phyloP scores from a whole-genome alignment of 92 coral and sea anemone species.

The Scolanthus callimorphus region DNA sequence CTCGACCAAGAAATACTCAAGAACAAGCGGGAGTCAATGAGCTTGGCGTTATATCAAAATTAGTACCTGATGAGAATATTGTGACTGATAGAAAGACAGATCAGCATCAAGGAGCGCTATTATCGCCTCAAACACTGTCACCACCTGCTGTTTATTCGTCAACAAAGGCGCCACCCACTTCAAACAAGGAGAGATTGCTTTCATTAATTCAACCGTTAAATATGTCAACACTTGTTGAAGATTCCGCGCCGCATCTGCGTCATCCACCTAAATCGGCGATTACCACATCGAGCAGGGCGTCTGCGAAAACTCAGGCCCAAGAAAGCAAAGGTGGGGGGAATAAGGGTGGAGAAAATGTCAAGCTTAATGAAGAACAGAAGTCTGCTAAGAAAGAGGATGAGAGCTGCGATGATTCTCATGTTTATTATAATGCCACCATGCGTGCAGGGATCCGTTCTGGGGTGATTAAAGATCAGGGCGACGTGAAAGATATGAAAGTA shows the following conservation, averaged over 20 bases:
- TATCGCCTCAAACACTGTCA: slow-evolving; percentile 31
- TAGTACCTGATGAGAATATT: background rate
- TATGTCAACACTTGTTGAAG: slow-evolving; percentile 49
- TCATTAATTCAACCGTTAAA: slow-evolving; percentile 59
- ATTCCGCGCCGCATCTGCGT: background rate
- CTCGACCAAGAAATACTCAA: no score
- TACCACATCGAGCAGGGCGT: background rate
- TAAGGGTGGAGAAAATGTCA: background rate
- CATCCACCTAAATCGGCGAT: background rate
- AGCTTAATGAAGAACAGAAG: background rate
- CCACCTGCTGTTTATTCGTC: slow-evolving; percentile 47
- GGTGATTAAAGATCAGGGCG: slow-evolving; percentile 75
- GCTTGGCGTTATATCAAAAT: background rate
- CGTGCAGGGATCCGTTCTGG: slow-evolving; percentile 86
- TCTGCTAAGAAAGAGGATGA: slow-evolving; percentile 7
- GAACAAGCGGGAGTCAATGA: no score
- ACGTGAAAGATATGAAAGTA: slow-evolving; percentile 76
- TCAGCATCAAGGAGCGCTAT: background rate
- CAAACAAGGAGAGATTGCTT: slow-evolving; percentile 19
- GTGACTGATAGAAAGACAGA: background rate
- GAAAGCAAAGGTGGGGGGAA: no score
- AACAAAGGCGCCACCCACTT: slow-evolving; percentile 17
- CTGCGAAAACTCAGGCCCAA: background rate
- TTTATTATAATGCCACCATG: slow-evolving; percentile 68
- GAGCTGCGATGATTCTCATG: slow-evolving; percentile 36